Percentiles rank a stretch among this genome's conserved stretches.
Conservation (phyloP, 2,797 vertebrate species). For the Pseudomugil gertrudae region DNA sequence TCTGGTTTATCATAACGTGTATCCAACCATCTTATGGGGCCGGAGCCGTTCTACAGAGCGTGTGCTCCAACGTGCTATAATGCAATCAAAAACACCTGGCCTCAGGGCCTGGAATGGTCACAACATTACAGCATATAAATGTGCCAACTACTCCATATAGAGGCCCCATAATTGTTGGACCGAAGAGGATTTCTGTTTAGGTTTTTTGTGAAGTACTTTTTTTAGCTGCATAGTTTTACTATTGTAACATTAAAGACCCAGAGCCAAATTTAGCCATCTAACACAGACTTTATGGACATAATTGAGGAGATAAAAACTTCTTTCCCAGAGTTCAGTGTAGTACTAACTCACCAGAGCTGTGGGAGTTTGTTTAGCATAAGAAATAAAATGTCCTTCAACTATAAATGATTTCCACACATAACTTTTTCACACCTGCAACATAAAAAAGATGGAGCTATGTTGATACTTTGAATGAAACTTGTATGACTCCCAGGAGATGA, state of each 20-base stretch:
- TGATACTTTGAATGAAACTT: conserved; percentile 76
- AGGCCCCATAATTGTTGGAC: conserved; percentile 82
- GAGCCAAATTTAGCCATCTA: conserved; percentile 57
- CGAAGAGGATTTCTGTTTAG: conserved; percentile 69
- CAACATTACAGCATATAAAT: conserved; percentile 83
- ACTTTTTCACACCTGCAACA: conserved; percentile 80
- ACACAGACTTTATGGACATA: conserved; percentile 55
- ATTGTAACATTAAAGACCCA: conserved; percentile 66
- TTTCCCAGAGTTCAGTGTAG: conserved; percentile 35
- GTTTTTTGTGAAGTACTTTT: conserved; percentile 40
- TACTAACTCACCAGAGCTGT: conserved; percentile 20
- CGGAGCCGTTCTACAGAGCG: conserved; percentile 61
- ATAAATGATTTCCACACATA: conserved; percentile 24
- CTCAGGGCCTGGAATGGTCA: conserved; percentile 75
- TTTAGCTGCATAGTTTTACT: conserved; percentile 63
- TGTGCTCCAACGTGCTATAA: conserved; percentile 64
- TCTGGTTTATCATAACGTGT: conserved; percentile 58
- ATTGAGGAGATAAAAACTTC: conserved; percentile 64
- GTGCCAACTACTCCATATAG: conserved; percentile 76
- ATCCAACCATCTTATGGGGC: conserved; percentile 66
- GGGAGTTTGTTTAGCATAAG: conserved; percentile 25
- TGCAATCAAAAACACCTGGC: conserved; percentile 83
- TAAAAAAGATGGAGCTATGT: conserved; percentile 59
- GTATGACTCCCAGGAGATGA: conserved; percentile 80
- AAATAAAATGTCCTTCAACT: conserved; percentile 43